Evolutionary conservation across 2,797 vertebrate genomes (phyloP), one percentile per base, ranked within the genome.

Genomic region (Podargus strigoides): DNA sequence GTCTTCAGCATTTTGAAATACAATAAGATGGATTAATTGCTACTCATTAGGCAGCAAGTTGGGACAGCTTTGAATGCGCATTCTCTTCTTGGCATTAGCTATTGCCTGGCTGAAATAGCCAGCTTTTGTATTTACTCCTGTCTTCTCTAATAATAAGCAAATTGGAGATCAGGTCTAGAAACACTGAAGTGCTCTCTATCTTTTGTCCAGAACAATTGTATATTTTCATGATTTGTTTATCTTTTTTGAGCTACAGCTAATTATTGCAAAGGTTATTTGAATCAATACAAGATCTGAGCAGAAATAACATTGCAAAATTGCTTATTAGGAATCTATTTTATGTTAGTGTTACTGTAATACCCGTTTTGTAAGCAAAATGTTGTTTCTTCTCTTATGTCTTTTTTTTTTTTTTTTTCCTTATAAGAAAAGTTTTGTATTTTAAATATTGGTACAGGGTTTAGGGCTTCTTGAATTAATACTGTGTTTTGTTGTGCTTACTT

Each of bases 141-240:
- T 98, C 98, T 98, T 98, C 98, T 98, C 98, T 99, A 98, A 98
- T 99, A 99, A 98, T 98, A 99, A 98, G 98, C 98, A 99, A 99
- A 99, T 99, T 98, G 98, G 98, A 98, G 98, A 98, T 98, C 98
- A 97, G 97, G 98, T 97, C 98, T 98, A 98, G 98, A 98, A 97
- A 98, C 98, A 98, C 97, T 98, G 97, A 97, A 98, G 98, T 98
- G 97, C 97, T 97, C 97, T 96, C 94, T 91, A 85, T 96, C 97
- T 98, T 98, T 98, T 98, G 95, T 97, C 94, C 92, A 96, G 96
- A 98, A 98, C 97, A 98, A 98, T 98, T 98, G 96, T 97, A 95
- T 97, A 97, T 97, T 97, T 97, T 96, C 97, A 97, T 98, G 96
- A 98, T 98, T 97, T 97, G 94, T 97, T 98, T 98, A 98, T 98